A percentile compares a stretch with the other conserved stretches of the same genome.
These are phyloP conservation scores for Lymantria monacha DNA, from an alignment of 2,888 invertebrate species.

Conservation along the genomic window DNA sequence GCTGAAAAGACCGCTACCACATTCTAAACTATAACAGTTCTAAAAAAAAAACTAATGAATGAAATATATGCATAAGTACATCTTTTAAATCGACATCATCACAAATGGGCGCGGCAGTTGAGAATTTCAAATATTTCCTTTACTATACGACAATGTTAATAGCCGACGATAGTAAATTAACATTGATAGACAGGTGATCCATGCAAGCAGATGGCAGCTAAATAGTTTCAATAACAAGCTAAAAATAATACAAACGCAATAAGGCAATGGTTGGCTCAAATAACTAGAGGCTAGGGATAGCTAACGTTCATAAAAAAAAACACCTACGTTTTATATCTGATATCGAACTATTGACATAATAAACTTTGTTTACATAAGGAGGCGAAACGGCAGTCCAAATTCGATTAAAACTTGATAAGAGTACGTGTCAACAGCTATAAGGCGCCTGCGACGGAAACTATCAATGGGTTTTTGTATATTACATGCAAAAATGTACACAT, in stretches of 20 bases:
- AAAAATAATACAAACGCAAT: slow-evolving; percentile 60
- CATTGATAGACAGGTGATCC: slow-evolving; percentile 75
- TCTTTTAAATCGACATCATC: slow-evolving; percentile 48
- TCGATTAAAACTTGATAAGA: slow-evolving; percentile 73
- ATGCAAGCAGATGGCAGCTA: slow-evolving; percentile 66
- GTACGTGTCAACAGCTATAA: slow-evolving; percentile 61
- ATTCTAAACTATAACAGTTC: no score
- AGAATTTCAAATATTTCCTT: slow-evolving; percentile 69
- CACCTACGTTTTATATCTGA: slow-evolving; percentile 70
- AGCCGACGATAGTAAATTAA: slow-evolving; percentile 67
- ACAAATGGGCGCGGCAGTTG: slow-evolving; percentile 47
- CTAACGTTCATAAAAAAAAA: slow-evolving; percentile 58
- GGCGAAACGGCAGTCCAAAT: slow-evolving; percentile 80
- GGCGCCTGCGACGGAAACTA: slow-evolving; percentile 66
- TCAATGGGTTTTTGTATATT: slow-evolving; percentile 56
- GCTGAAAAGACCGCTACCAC: no score
- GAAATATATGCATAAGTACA: no score
- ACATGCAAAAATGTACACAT: slow-evolving; percentile 61
- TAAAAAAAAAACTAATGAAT: no score
- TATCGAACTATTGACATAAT: slow-evolving; percentile 73
- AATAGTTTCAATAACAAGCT: slow-evolving; percentile 72
- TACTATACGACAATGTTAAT: slow-evolving; percentile 61
- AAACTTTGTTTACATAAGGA: slow-evolving; percentile 71
- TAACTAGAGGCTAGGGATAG: slow-evolving; percentile 46
- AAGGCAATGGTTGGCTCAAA: slow-evolving; percentile 26